These are phyloP conservation scores for Bothrops alternatus DNA, from an alignment of 2,797 vertebrate species.

Conservation along the genomic window DNA sequence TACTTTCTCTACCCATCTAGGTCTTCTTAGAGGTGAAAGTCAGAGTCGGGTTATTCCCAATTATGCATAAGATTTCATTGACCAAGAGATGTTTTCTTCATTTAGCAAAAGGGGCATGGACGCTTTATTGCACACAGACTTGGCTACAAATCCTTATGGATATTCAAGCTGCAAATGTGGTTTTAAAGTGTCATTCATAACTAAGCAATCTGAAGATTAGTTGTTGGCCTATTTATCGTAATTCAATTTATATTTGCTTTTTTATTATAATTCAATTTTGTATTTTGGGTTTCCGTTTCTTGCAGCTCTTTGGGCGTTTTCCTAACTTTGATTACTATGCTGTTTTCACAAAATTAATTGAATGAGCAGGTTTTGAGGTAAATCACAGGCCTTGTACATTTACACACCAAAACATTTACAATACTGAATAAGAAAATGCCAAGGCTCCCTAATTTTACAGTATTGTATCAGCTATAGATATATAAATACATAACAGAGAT, in stretches of 20 bases:
- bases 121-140: not conserved
- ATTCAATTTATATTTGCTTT: not conserved
- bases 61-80: not conserved
- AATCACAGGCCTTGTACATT: not conserved
- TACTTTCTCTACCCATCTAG: not conserved
- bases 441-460: not conserved
- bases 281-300: conserved; percentile 18
- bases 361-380: not conserved
- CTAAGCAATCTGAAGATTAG: conserved; percentile 35
- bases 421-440: not conserved
- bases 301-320: conserved; percentile 40
- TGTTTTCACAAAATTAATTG: conserved; percentile 23
- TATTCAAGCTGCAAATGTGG: not conserved
- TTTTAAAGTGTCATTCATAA: conserved; percentile 34
- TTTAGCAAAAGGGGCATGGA: not conserved
- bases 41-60: not conserved
- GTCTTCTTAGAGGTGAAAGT: conserved; percentile 16
- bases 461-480: not conserved
- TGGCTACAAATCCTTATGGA: not conserved
- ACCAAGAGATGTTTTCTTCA: conserved; percentile 27
- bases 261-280: conserved; percentile 27
- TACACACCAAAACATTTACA: not conserved
- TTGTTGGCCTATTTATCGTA: conserved; percentile 36
- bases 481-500: not conserved
- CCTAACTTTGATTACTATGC: conserved; percentile 27